Percentiles rank a stretch among this genome's conserved stretches.
Conservation (phyloP, 2,797 vertebrate species). For the Pantherophis alleghaniensis region DNA sequence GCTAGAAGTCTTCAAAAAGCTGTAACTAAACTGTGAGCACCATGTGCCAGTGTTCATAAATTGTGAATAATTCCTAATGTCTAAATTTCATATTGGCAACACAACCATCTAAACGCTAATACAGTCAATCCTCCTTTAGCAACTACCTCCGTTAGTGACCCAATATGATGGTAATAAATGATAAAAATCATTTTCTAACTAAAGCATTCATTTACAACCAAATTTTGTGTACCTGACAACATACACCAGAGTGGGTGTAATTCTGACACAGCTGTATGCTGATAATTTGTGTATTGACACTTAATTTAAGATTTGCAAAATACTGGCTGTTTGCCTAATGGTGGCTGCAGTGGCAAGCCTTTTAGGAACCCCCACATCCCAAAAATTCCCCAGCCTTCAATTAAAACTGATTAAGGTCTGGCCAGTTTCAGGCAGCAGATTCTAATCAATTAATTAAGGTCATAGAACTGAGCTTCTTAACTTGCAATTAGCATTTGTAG, state of each 20-base stretch:
- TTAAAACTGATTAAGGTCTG: not conserved
- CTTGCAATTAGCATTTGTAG: not conserved
- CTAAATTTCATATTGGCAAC: not conserved
- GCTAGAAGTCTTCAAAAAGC: not conserved
- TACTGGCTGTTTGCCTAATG: not conserved
- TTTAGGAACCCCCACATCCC: not conserved
- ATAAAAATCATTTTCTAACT: not conserved
- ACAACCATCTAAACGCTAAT: not conserved
- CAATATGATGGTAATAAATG: not conserved
- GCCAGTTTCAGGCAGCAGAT: not conserved
- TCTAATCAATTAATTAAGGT: not conserved
- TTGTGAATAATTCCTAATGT: not conserved
- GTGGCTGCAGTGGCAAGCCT: not conserved
- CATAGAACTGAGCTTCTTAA: not conserved
- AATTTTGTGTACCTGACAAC: not conserved
- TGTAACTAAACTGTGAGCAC: not conserved
- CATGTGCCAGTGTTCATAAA: not conserved
- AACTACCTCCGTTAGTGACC: not conserved
- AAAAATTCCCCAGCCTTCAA: not conserved
- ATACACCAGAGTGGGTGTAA: not conserved
- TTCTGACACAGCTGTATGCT: not conserved
- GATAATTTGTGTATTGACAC: not conserved
- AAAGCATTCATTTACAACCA: not conserved
- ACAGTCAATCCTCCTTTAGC: not conserved
- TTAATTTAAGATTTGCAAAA: not conserved